Conservation (phyloP, 2,113 vertebrate genomes). For the Turnix velox region DNA sequence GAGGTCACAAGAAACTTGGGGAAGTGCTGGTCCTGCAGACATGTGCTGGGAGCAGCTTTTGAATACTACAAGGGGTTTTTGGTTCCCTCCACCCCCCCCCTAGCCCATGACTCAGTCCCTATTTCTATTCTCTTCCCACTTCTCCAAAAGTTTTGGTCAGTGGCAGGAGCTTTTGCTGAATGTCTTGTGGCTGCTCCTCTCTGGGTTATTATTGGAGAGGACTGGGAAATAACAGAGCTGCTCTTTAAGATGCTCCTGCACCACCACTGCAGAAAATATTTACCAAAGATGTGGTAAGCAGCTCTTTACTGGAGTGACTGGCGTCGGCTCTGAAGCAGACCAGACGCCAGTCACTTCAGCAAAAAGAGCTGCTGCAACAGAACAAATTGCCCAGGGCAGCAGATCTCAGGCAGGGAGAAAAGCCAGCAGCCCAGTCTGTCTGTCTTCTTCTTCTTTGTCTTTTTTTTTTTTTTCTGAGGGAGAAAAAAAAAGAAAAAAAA, state of each 20-base stretch:
- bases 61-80: background rate
- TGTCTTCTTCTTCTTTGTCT: conserved; percentile 59
- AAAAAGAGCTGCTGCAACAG: conserved; percentile 55
- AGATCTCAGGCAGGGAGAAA: conserved; percentile 51
- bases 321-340: conserved; percentile 51
- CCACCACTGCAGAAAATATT: conserved; percentile 49
- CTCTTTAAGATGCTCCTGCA: conserved; percentile 43
- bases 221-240: conserved; percentile 42
- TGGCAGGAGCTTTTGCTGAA: conserved; percentile 37
- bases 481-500: too few species aligned
- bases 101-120: conserved; percentile 35
- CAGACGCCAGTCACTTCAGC: conserved; percentile 61
- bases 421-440: conserved; percentile 56
- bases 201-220: conserved; percentile 41
- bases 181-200: conserved; percentile 40
- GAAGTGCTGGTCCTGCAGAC: background rate
- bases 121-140: conserved; percentile 51
- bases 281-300: conserved; percentile 47
- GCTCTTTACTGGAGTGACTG: conserved; percentile 53
- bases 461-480: conserved; percentile 58
- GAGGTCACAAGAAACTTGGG: background rate
- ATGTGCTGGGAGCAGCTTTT: background rate
- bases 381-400: conserved; percentile 65
- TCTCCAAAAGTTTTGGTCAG: conserved; percentile 28
- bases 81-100: background rate